Conservation (phyloP, 1,140 invertebrate genomes). For the Hycleus cichorii region DNA sequence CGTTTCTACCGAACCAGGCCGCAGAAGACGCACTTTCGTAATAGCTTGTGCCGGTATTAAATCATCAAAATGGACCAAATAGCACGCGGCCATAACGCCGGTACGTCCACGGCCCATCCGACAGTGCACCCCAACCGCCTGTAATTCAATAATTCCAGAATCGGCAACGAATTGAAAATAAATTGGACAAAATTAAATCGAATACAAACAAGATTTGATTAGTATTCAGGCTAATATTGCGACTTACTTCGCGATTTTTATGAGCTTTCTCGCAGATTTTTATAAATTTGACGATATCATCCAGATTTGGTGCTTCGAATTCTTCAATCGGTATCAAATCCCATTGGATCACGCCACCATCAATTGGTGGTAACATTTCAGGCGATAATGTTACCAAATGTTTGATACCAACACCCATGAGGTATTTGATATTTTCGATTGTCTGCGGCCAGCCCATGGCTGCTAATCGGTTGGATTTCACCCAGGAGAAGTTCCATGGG, state of each 20-base stretch:
- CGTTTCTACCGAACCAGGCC: conserved; percentile 63
- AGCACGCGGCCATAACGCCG: conserved; percentile 63
- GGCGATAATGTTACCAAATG: conserved; percentile 56
- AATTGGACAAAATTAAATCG: conserved; percentile 1
- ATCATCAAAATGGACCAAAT: conserved; percentile 54
- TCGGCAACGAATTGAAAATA: neutral
- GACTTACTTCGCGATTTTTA: conserved; percentile 24
- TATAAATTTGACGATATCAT: conserved; percentile 61
- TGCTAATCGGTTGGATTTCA: conserved; percentile 50
- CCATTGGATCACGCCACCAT: conserved; percentile 34
- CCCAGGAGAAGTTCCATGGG: conserved; percentile 56
- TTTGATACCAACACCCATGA: conserved; percentile 49
- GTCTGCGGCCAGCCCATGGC: conserved; percentile 57
- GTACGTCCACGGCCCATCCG: conserved; percentile 59
- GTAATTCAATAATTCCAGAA: conserved; percentile 1
- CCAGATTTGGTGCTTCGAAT: conserved; percentile 55
- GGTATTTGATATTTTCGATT: conserved; percentile 50
- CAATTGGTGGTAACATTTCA: conserved; percentile 52
- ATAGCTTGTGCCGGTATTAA: conserved; percentile 56
- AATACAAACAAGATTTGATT: neutral
- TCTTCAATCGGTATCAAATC: conserved; percentile 57
- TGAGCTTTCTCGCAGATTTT: conserved; percentile 47
- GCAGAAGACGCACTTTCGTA: conserved; percentile 48
- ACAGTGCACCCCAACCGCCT: conserved; percentile 64
- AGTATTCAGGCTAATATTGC: neutral